These are phyloP conservation scores for Turdus rufiventris DNA, from an alignment of 2,113 vertebrate species.

Conservation along the genomic window DNA sequence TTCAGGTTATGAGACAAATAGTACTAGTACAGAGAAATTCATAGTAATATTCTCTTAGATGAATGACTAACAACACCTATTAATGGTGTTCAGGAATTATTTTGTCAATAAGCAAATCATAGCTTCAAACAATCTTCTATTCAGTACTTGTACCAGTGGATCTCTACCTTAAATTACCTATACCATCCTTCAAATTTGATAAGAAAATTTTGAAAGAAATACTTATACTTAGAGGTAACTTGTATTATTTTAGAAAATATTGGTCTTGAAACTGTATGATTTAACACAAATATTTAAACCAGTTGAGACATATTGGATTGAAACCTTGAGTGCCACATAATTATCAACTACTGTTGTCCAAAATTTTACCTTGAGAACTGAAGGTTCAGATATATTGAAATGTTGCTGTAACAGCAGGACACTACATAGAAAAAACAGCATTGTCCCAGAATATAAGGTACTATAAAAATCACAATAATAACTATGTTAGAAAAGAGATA, in stretches of 20 bases:
- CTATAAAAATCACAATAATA: not conserved
- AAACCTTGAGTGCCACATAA: not conserved
- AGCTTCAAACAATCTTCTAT: not conserved
- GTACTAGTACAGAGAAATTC: not conserved
- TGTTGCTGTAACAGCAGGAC: not conserved
- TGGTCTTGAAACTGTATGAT: not conserved
- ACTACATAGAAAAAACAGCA: not conserved
- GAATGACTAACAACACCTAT: not conserved
- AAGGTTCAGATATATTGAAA: not conserved
- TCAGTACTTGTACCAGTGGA: not conserved
- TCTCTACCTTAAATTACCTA: not conserved
- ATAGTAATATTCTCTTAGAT: not conserved
- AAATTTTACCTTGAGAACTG: not conserved
- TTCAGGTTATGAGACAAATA: not conserved
- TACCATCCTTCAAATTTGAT: not conserved
- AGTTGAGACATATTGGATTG: not conserved
- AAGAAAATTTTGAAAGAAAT: not conserved
- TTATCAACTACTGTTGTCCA: not conserved
- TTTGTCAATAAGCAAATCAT: not conserved
- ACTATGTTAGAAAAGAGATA: not conserved
- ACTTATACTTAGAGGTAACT: not conserved
- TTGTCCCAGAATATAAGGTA: not conserved
- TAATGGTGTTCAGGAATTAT: not conserved
- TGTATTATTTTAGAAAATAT: not conserved
- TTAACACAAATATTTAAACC: not conserved